Evolutionary conservation across 2,888 invertebrate species (phyloP), one percentile per base, ranked within the genome.

Genomic region (Noctua comes): DNA sequence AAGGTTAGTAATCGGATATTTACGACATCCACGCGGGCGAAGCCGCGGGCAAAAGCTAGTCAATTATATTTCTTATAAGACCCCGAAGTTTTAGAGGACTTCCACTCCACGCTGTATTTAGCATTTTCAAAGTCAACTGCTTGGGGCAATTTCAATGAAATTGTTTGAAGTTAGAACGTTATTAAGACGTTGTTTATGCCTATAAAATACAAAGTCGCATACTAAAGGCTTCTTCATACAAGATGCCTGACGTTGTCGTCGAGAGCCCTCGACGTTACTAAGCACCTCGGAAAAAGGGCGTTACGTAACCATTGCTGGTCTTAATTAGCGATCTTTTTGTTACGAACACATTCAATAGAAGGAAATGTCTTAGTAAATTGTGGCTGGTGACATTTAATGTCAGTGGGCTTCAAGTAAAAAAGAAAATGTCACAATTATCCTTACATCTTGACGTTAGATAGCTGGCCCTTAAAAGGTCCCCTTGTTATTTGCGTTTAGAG

Each of bases 221-320:
- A 80, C 83, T 79, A 86, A 72, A 82, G 90, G 90, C 89, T 93
- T 92, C 90, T 89, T 92, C 31, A 16, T 90, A 87, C 89, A 90
- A 93, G 88, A 87, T 71, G 68, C 82, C 85, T 85, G 79, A 70
- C 80, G 69, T 88, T 84, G 81, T 70, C 46, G 77, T 48, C 76
- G 80, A 86, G 88, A 91, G 84, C 85, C 77, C 82, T 88, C 80
- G 82, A 81, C 82, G 86, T 88, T 89, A 76, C 85, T 68, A 80
- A 86, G 88, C 79, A 73, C 78, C 85, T 88, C 76, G 82, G 88
- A 89, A 90, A 88, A 90, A 90, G 89, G 88, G 88, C 87, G 68
- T 90, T 89, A 86, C 83, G 80, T 87, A 80, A 82, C 75, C 59
- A 59, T 73, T 73, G 66, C 68, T 79, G 69, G 70, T 77, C 73